These are phyloP conservation scores for Raja brachyura DNA, from an alignment of 2,113 vertebrate genomes.

Conservation along the genomic window DNA sequence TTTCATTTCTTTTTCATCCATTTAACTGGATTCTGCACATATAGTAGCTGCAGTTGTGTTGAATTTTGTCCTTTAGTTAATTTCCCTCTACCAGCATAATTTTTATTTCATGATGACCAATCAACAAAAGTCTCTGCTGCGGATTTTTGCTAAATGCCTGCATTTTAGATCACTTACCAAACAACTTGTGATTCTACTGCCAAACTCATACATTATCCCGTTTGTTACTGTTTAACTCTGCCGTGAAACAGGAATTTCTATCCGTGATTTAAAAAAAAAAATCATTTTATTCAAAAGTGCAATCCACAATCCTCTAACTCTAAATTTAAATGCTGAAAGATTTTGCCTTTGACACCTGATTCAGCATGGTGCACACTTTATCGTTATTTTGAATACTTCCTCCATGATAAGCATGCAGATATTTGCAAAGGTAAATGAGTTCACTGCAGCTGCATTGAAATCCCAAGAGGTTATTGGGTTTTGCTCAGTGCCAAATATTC, in stretches of 20 bases:
- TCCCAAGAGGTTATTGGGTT: background rate
- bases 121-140: background rate
- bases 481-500: background rate
- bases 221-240: background rate
- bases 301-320: background rate
- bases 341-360: background rate
- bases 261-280: no score
- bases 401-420: background rate
- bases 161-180: background rate
- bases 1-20: background rate
- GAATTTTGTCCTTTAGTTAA: background rate
- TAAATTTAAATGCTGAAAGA: background rate
- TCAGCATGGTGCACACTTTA: background rate
- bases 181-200: background rate
- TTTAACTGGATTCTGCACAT: background rate
- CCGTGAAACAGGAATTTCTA: background rate
- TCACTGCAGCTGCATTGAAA: slow-evolving; percentile 31
- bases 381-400: background rate
- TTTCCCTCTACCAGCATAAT: background rate
- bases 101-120: background rate
- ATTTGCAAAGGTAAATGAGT: slow-evolving; percentile 4
- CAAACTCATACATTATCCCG: background rate
- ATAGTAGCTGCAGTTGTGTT: background rate
- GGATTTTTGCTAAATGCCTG: background rate
- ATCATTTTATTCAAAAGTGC: no score